Evolutionary conservation across 2,888 invertebrate species (phyloP), one percentile per base, ranked within the genome.

Genomic region (Thecophora atra): DNA sequence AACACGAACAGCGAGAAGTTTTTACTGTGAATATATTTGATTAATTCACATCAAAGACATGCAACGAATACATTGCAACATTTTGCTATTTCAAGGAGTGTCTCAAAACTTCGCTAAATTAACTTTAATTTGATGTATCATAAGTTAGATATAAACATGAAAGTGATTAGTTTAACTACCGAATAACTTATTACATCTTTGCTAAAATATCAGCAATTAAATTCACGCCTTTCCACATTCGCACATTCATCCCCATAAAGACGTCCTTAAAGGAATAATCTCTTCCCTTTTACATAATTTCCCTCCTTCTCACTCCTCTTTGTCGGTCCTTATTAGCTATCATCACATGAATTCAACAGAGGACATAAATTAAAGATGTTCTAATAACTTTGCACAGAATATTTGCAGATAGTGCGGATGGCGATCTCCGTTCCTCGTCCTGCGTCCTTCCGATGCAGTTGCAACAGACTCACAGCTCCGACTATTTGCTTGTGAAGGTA

Each of bases 361-460:
- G 70, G 37, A 70, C 42, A 62, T 70, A 70, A 70, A 70, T 70
- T 70, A 42, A 51, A 26, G 4, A 37, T 37, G 37, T 11, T 8
- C 15, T 64, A 58, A 58, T 58, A 64, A 64, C 42, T 64, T 44
- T 47, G 44, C 64, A 64, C 64, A 11, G 24, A 44, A 64, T 47
- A 44, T 47, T 47, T 64, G 44, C 1, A 19, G 8, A 17, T 24
- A 24, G 24, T 56, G 30, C 56, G n/a, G n/a, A 66, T 54, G n/a
- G 7, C 37, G 5, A 19, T 4, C 47, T 28, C 1, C 1, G 24
- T 37, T 7, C 21, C 37, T 1, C 54, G 3, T 19, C 52, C 17
- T n/a, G 52, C 44, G 24, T 15, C 26, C 54, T 6, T 19, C 19
- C 37, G 21, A 15, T 37, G 37, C 42, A 21, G 3, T 5, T 30